phyloP scores from a whole-genome alignment of 1,140 invertebrate genomes.

The Drosophila sproati region DNA sequence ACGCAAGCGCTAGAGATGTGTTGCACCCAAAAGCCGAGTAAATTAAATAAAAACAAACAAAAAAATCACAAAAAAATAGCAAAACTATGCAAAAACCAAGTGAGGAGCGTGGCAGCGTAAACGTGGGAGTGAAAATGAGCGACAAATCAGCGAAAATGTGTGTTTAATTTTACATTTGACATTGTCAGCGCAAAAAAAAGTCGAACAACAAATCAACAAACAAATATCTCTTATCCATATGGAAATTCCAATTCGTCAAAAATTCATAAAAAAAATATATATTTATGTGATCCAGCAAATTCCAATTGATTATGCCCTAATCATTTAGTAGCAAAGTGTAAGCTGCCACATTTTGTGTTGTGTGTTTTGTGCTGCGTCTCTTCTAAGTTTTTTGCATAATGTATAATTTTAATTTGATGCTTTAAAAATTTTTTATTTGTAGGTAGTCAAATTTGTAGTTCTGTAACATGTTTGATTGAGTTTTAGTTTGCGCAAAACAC shows the following conservation, averaged over 20 bases:
- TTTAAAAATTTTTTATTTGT: conserved; percentile 30
- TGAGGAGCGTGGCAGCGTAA: conserved; percentile 58
- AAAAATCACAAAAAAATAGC: conserved; percentile 64
- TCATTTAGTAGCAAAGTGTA: conserved; percentile 33
- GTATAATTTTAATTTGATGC: conserved; percentile 28
- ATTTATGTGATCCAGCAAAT: conserved; percentile 20
- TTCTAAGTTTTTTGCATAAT: conserved; percentile 31
- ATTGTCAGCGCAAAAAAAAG: conserved; percentile 12
- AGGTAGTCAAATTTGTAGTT: conserved; percentile 40
- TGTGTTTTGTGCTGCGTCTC: conserved; percentile 26
- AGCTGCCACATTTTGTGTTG: conserved; percentile 18
- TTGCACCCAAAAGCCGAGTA: conserved; percentile 82
- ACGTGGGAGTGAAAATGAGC: conserved; percentile 22
- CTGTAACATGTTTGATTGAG: conserved; percentile 35
- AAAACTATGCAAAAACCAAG: conserved; percentile 78
- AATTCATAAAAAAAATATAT: not conserved
- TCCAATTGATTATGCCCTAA: conserved; percentile 13
- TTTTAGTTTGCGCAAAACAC: conserved; percentile 24
- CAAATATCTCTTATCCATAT: conserved; percentile 5
- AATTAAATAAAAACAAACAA: conserved; percentile 63
- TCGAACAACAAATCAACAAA: not conserved
- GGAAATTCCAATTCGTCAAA: conserved; percentile 12
- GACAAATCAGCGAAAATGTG: conserved; percentile 54
- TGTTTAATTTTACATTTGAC: conserved; percentile 68
- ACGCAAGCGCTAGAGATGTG: conserved; percentile 84